phyloP scores from a whole-genome alignment of 2,113 vertebrate species.

The Romanogobio albipinnatus region DNA sequence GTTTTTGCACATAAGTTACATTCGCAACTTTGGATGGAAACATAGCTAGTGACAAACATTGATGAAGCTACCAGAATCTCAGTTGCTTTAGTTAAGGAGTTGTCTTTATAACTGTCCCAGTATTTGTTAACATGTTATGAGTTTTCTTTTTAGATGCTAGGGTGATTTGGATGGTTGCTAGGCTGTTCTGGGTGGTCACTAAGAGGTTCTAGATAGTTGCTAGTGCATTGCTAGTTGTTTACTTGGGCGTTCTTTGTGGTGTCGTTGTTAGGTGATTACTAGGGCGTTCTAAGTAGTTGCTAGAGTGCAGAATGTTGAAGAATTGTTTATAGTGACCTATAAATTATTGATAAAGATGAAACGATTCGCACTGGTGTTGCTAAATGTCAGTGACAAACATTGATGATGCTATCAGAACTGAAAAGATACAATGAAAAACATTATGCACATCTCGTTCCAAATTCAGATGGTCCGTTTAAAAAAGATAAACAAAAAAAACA shows the following conservation, averaged over 20 bases:
- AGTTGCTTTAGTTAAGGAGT: neutral
- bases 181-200: neutral
- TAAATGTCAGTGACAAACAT: constrained; percentile 3
- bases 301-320: neutral
- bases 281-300: neutral
- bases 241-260: neutral
- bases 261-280: neutral
- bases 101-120: neutral
- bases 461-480: constrained; percentile 49
- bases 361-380: neutral
- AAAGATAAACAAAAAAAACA: constrained; percentile 8
- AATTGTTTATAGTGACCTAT: neutral
- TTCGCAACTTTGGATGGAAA: no score
- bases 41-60: no score
- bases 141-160: neutral
- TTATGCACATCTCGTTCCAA: neutral
- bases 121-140: neutral
- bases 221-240: neutral
- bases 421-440: neutral
- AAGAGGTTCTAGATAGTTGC: neutral
- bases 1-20: no score
- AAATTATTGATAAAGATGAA: neutral
- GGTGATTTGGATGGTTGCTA: neutral
- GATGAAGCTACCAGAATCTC: neutral
- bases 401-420: neutral